Evolutionary conservation across 2,888 invertebrate genomes (phyloP).

Genomic region (Acanthosepion esculentum): DNA sequence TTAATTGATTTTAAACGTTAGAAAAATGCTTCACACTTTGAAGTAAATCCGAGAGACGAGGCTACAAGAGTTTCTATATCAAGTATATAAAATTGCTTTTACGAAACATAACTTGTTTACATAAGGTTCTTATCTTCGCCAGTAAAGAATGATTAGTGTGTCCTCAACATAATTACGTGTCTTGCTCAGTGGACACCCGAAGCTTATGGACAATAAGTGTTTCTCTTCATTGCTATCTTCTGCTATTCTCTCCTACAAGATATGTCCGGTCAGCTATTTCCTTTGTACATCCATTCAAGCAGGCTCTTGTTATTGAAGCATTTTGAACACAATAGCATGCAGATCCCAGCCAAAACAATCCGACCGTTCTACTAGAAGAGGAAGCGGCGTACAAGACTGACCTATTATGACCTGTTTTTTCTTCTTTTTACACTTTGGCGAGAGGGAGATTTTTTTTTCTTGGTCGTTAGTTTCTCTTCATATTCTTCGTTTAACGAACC

Average conservation of each 20-base stretch:
- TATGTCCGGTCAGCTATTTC: too few species aligned
- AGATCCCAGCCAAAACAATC: background rate
- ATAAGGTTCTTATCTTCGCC: background rate
- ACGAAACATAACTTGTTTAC: background rate
- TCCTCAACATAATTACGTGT: background rate
- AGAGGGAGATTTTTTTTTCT: too few species aligned
- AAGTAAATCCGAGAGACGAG: too few species aligned
- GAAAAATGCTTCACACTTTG: too few species aligned
- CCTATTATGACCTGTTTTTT: background rate
- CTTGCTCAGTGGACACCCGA: constrained; percentile 13
- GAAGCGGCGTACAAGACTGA: constrained; percentile 3
- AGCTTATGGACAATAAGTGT: constrained; percentile 33
- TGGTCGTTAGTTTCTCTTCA: too few species aligned
- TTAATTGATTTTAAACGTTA: too few species aligned
- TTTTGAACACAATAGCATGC: background rate
- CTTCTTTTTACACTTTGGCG: background rate
- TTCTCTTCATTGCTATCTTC: background rate
- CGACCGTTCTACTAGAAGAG: background rate
- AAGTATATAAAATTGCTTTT: too few species aligned
- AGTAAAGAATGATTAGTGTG: background rate
- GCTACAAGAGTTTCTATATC: too few species aligned
- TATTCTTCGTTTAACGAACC: too few species aligned
- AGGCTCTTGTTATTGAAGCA: background rate
- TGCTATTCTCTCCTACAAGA: background rate
- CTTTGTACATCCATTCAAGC: background rate